Conservation (phyloP, 2,888 invertebrate species). For the Eudemis profundana region DNA sequence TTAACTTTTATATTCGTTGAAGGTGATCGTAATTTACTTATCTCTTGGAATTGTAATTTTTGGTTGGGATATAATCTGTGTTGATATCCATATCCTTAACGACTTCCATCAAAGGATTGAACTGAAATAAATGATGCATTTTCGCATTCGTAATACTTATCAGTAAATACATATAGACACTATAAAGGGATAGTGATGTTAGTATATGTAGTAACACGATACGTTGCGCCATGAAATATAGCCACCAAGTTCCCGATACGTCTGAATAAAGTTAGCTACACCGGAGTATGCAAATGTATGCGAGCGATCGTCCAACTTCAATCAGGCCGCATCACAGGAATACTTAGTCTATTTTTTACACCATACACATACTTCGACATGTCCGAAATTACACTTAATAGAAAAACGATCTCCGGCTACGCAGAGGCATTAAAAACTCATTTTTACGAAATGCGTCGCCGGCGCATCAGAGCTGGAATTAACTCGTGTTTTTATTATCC, state of each 20-base stretch:
- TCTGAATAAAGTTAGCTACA: neutral
- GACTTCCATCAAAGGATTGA: too few relatives aligned
- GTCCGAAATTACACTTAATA: slow-evolving; percentile 48
- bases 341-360: slow-evolving; percentile 1
- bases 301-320: neutral
- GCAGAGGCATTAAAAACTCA: slow-evolving; percentile 55
- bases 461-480: slow-evolving; percentile 55
- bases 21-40: too few relatives aligned
- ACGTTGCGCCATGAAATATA: neutral
- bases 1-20: too few relatives aligned
- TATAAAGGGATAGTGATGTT: too few relatives aligned
- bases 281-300: slow-evolving; percentile 1
- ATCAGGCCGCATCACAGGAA: slow-evolving; percentile 12
- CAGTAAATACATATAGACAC: too few relatives aligned
- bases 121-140: too few relatives aligned
- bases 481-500: slow-evolving; percentile 57
- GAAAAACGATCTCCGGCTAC: slow-evolving; percentile 49
- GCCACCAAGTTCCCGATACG: neutral
- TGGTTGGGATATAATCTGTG: too few relatives aligned
- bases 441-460: slow-evolving; percentile 50
- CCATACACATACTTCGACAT: slow-evolving; percentile 3
- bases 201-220: neutral
- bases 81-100: too few relatives aligned
- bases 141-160: too few relatives aligned
- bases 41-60: too few relatives aligned